These are phyloP conservation scores for Ia io DNA, from an alignment of 2,113 vertebrate species.

Conservation along the genomic window DNA sequence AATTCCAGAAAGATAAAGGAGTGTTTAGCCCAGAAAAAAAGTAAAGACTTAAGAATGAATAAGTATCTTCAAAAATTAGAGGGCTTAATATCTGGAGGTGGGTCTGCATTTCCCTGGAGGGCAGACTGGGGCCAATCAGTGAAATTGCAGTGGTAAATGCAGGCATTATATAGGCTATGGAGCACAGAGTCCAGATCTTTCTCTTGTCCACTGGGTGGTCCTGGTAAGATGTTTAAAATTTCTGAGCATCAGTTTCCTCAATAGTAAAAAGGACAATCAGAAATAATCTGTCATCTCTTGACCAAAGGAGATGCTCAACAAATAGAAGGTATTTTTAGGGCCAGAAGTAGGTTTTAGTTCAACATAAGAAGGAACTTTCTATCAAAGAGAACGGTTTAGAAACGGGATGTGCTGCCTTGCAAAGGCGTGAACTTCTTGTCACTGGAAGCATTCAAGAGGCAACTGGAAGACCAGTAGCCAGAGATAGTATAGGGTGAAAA, in stretches of 20 bases:
- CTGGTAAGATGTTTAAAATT: not conserved
- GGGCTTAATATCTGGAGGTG: not conserved
- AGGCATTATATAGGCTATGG: not conserved
- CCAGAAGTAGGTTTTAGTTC: not conserved
- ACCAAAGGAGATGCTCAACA: not conserved
- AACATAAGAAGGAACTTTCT: not conserved
- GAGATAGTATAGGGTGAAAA: not conserved
- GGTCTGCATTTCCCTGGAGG: not conserved
- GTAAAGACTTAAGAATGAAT: not conserved
- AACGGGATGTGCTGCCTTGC: not conserved
- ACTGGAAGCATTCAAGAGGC: not conserved
- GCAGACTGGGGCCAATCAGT: not conserved
- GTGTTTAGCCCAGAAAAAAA: not conserved
- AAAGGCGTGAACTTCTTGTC: not conserved
- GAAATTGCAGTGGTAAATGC: no score
- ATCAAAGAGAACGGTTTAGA: not conserved
- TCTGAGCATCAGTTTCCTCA: not conserved
- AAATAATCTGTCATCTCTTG: not conserved
- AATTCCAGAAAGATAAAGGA: not conserved
- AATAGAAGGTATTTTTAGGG: not conserved
- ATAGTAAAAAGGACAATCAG: not conserved
- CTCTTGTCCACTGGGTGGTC: not conserved
- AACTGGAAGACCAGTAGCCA: not conserved
- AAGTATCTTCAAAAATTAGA: not conserved
- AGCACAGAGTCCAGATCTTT: not conserved